These are phyloP conservation scores for Dilophus febrilis DNA, from an alignment of 2,888 invertebrate species.

Conservation along the genomic window DNA sequence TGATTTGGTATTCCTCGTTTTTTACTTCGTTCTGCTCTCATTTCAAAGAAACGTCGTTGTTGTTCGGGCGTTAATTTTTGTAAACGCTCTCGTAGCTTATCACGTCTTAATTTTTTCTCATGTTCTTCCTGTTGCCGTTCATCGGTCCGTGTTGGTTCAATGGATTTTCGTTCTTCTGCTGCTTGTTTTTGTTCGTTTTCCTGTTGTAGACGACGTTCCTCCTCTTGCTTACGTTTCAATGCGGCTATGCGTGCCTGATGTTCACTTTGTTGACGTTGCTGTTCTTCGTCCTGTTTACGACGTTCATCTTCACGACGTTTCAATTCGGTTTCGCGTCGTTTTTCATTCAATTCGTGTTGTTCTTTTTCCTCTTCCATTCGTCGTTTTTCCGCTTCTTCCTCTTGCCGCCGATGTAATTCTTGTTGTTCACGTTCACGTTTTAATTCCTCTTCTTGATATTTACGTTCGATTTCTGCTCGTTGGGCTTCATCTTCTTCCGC, in stretches of 20 bases:
- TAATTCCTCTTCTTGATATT: not conserved
- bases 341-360: not conserved
- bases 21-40: conserved; percentile 19
- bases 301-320: not conserved
- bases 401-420: not conserved
- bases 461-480: not conserved
- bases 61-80: conserved; percentile 21
- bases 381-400: not conserved
- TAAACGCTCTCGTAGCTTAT: conserved; percentile 19
- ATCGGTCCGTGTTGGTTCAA: not conserved
- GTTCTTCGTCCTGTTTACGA: not conserved
- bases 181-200: not conserved
- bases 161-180: too few relatives aligned
- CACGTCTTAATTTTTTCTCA: conserved; percentile 2
- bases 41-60: conserved; percentile 20
- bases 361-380: not conserved
- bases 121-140: not conserved
- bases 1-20: conserved; percentile 9
- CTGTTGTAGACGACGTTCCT: not conserved
- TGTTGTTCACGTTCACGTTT: not conserved
- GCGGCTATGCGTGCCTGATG: not conserved
- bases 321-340: not conserved
- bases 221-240: not conserved
- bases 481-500: not conserved
- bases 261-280: not conserved